Percentiles rank a stretch among this genome's conserved stretches.
phyloP scores from a whole-genome alignment of 1,140 invertebrate genomes.

The Dreissena rostriformis region DNA sequence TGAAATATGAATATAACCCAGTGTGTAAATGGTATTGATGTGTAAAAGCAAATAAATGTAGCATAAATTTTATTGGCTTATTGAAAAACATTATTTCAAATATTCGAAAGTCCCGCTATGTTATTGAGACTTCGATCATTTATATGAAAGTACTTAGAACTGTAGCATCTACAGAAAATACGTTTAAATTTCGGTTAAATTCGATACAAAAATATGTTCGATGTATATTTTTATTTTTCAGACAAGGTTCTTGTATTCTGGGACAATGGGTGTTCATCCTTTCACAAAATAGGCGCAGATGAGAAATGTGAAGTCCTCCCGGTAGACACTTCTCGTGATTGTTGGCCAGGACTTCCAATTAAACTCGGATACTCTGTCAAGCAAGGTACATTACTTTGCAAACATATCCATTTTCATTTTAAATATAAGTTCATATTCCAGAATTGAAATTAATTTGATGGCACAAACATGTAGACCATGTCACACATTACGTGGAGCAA shows the following conservation, averaged over 20 bases:
- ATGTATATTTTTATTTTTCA: slow-evolving; percentile 23
- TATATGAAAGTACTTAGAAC: too few relatives aligned
- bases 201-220: neutral
- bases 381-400: slow-evolving; percentile 8
- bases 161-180: too few relatives aligned
- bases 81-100: too few relatives aligned
- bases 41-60: too few relatives aligned
- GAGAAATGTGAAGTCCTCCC: slow-evolving; percentile 17
- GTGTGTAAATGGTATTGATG: too few relatives aligned
- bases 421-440: neutral
- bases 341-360: neutral
- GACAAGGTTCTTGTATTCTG: slow-evolving; percentile 21
- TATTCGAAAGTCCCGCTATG: too few relatives aligned
- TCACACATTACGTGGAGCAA: neutral
- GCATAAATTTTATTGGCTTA: too few relatives aligned
- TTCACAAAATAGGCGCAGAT: neutral
- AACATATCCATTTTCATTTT: too few relatives aligned
- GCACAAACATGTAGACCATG: neutral
- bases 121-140: too few relatives aligned
- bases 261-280: neutral
- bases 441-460: neutral
- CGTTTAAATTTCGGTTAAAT: too few relatives aligned
- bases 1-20: too few relatives aligned
- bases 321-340: neutral
- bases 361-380: slow-evolving; percentile 23